Conservation (phyloP, 2,113 vertebrate genomes). For the Aythya baeri region DNA sequence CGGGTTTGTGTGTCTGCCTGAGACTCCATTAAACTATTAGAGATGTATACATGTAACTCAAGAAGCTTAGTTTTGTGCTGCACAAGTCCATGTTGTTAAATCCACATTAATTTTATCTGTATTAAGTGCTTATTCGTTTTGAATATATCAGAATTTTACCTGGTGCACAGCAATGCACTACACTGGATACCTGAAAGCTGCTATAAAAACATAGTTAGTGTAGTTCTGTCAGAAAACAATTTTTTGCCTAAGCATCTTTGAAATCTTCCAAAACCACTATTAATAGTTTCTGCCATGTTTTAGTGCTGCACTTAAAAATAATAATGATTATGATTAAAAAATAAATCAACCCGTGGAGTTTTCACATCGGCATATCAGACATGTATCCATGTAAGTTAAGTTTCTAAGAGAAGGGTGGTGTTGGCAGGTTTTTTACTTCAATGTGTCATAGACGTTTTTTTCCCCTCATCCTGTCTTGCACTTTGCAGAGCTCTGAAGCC, state of each 20-base stretch:
- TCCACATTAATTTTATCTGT: background rate
- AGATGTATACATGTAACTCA: background rate
- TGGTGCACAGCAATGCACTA: background rate
- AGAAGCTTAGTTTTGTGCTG: background rate
- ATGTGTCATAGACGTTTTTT: background rate
- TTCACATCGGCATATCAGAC: background rate
- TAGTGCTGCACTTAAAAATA: background rate
- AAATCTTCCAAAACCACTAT: background rate
- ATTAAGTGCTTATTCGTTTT: background rate
- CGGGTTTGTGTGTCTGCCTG: background rate
- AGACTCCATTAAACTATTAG: background rate
- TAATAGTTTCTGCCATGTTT: background rate
- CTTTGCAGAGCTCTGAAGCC: background rate
- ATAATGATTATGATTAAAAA: background rate
- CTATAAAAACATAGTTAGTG: rapidly evolving
- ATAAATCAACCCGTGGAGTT: background rate
- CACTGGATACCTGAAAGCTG: background rate
- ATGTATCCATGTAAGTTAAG: background rate
- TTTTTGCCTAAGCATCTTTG: background rate
- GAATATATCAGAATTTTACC: background rate
- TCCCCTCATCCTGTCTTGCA: background rate
- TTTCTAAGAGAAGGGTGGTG: background rate
- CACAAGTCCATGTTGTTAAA: background rate
- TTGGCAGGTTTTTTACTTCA: background rate
- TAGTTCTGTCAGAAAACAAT: background rate